Base-by-base conservation (phyloP, 1,140 invertebrate genomes). In the Heliconius congener region DNA sequence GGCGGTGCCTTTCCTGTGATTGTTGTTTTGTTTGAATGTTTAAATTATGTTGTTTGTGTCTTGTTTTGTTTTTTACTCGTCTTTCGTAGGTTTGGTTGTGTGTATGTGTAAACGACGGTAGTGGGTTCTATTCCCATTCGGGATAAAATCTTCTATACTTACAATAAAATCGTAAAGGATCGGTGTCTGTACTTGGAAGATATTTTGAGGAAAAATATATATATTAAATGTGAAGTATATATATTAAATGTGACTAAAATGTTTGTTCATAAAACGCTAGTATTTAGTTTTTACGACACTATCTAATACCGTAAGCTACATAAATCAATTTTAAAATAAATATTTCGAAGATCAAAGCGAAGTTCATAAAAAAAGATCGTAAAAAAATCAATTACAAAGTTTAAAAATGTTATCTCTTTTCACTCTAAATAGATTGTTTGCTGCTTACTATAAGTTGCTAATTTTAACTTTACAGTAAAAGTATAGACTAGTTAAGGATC, bases 1-100 rank as follows among this genome's bases (percentile, higher is more conserved):
- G 79, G 84, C 76, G 81, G 77, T 50, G 73, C 71, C 71, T 57
- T 80, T 77, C 71, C 71, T 73, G 74, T 46, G 50, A 39, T 71
- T 71, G 19, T 71, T n/a, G 37, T 39, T 16, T 6, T 23, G n/a
- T 27, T 27, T 27, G 23, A 30, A 66, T 13, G 8, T 5, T 13
- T 13, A 19, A 71, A 27, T 19, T 71, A 19, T 71, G n/a, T 39
- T 71, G 30, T 71, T 39, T 39, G 42, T 37, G 8, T 37, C 34
- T 6, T 37, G 1, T 34, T 19, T 37, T n/a, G n/a, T 71, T 71
- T 19, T 57, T 18, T 19, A 52, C 16, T 52, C 16, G 6, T 18
- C 18, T 52, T 19, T 52, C 50, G 50, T 57, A 11, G n/a, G n/a
- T 55, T 52, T n/a, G n/a, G 3, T 16, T 5, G 13, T 52, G 50